These are phyloP conservation scores for Drosophila jambulina DNA, from an alignment of 1,140 invertebrate genomes.

Conservation along the genomic window DNA sequence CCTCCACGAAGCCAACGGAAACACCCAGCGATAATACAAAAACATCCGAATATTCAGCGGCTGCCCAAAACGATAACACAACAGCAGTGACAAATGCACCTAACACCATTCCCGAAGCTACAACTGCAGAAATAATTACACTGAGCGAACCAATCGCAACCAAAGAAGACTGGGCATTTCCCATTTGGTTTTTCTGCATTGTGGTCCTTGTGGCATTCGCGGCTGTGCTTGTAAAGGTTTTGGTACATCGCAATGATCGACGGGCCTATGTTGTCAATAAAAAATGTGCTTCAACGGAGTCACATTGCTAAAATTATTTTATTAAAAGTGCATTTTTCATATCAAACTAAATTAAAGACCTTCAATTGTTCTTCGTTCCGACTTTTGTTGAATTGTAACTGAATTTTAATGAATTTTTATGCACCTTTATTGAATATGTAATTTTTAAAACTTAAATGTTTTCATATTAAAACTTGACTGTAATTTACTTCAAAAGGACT, in stretches of 20 bases:
- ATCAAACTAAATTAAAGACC: neutral
- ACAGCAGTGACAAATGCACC: neutral
- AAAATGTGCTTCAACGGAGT: neutral
- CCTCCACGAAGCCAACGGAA: neutral
- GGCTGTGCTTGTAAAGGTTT: neutral
- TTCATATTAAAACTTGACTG: neutral
- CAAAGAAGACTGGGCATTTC: neutral
- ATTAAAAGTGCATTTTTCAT: neutral
- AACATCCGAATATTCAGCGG: neutral
- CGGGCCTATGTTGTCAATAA: constrained; percentile 1
- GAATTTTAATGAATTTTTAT: neutral
- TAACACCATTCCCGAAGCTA: neutral
- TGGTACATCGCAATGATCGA: neutral
- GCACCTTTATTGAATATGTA: too few relatives aligned
- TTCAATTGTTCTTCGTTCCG: neutral
- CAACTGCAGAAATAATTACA: neutral
- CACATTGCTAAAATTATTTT: neutral
- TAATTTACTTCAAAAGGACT: too few relatives aligned
- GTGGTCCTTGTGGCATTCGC: neutral
- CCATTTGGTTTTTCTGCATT: neutral
- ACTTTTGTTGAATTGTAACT: neutral
- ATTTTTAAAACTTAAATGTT: neutral
- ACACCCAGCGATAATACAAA: neutral
- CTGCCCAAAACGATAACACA: neutral
- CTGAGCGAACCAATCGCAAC: neutral